Evolutionary conservation across 2,888 invertebrate genomes (phyloP).

Genomic region (Tribolium freemani): DNA sequence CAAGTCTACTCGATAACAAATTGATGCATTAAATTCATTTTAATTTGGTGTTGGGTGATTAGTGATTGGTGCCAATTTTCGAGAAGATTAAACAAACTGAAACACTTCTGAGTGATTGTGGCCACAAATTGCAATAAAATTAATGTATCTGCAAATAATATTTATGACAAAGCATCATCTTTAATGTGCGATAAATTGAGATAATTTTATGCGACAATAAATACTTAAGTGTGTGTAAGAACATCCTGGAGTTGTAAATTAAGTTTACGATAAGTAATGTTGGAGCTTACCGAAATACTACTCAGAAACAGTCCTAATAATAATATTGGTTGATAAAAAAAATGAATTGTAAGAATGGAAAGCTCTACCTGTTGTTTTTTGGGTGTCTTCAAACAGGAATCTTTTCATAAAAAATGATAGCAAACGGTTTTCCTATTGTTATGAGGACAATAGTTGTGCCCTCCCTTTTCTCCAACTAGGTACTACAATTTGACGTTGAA

Average conservation of each 20-base stretch:
- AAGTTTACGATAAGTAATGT: conserved; percentile 38
- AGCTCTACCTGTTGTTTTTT: conserved; percentile 24
- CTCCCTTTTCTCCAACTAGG: neutral
- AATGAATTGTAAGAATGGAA: neutral
- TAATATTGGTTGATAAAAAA: neutral
- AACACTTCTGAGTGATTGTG: neutral
- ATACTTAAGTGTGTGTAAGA: conserved; percentile 27
- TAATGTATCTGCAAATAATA: conserved; percentile 9
- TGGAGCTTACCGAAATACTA: neutral
- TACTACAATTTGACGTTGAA: conserved; percentile 4
- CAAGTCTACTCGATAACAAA: no score
- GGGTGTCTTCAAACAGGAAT: conserved; percentile 16
- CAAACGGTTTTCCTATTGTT: conserved; percentile 49
- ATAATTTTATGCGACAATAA: conserved; percentile 37
- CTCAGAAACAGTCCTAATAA: neutral
- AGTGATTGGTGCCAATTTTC: no score
- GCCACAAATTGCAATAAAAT: conserved; percentile 5
- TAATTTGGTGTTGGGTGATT: no score
- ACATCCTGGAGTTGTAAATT: conserved; percentile 33
- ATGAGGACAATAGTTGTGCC: conserved; percentile 44
- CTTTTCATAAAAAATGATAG: conserved; percentile 39
- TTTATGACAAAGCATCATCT: conserved; percentile 5
- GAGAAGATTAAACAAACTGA: neutral
- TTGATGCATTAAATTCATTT: no score
- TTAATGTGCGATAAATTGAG: conserved; percentile 37